Percentiles rank a stretch among this genome's conserved stretches.
Evolutionary conservation across 2,113 vertebrate species (phyloP).

Genomic region (Clarias macrocephalus): DNA sequence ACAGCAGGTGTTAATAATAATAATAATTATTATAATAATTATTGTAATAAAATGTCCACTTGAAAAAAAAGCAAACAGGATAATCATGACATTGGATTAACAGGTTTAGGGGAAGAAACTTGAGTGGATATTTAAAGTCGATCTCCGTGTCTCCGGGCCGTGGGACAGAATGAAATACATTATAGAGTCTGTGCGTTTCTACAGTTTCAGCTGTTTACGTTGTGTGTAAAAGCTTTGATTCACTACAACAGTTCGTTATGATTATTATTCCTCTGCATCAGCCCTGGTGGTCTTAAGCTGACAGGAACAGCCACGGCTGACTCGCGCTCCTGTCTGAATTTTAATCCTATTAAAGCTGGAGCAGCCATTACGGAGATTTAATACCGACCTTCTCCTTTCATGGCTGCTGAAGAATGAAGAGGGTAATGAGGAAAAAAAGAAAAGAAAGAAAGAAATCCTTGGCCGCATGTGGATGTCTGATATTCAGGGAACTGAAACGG

Average conservation of each 20-base stretch:
- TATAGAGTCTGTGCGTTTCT: background rate
- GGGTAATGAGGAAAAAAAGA: background rate
- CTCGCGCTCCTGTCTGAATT: constrained; percentile 27
- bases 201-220: background rate
- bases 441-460: background rate
- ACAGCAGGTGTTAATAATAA: background rate
- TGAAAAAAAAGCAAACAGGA: background rate
- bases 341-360: constrained; percentile 53
- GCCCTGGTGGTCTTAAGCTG: constrained; percentile 33
- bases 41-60: background rate
- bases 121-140: background rate
- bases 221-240: background rate
- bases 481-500: background rate
- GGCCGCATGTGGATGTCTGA: constrained; percentile 4
- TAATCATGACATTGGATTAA: no score
- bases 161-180: background rate
- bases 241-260: background rate
- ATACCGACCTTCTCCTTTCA: constrained; percentile 33
- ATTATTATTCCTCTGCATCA: background rate
- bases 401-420: constrained; percentile 36
- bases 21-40: background rate
- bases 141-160: background rate
- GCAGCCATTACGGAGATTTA: constrained; percentile 45
- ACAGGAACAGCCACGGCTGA: constrained; percentile 21
- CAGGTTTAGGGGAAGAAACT: background rate